These are phyloP conservation scores for Fissipunctia ypsillon DNA, from an alignment of 2,888 invertebrate species.

Conservation along the genomic window DNA sequence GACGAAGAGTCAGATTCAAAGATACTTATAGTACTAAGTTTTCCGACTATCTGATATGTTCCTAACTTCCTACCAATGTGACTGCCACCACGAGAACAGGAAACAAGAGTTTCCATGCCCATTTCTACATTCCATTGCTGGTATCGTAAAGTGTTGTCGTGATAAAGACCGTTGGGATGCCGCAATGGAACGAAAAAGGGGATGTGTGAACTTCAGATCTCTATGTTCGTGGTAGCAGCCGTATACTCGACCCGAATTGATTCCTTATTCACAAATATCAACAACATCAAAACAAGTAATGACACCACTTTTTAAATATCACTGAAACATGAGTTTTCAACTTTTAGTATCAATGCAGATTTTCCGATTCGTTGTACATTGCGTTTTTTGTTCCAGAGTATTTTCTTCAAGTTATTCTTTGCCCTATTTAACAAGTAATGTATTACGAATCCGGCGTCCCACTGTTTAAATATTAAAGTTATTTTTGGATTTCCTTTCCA, in stretches of 20 bases:
- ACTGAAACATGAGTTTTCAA: constrained; percentile 70
- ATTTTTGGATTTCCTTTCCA: constrained; percentile 35
- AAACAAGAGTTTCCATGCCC: neutral
- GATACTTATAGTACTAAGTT: constrained; percentile 90
- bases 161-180: constrained; percentile 14
- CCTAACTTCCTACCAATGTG: constrained; percentile 76
- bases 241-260: constrained; percentile 81
- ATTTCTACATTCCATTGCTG: constrained; percentile 36
- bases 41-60: constrained; percentile 87
- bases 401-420: constrained; percentile 11
- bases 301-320: constrained; percentile 75
- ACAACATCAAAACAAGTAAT: constrained; percentile 90
- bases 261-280: constrained; percentile 89
- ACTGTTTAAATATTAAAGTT: constrained; percentile 29
- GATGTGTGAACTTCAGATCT: neutral
- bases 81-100: constrained; percentile 53
- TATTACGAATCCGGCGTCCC: constrained; percentile 55
- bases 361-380: constrained; percentile 66
- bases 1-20: constrained; percentile 84
- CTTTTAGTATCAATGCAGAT: constrained; percentile 65
- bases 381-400: constrained; percentile 29
- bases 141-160: constrained; percentile 14
- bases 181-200: constrained; percentile 36
- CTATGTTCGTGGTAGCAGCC: constrained; percentile 50
- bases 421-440: constrained; percentile 40